These are phyloP conservation scores for Micropoecilia bifurca DNA, from an alignment of 2,797 vertebrate genomes.

Conservation along the genomic window DNA sequence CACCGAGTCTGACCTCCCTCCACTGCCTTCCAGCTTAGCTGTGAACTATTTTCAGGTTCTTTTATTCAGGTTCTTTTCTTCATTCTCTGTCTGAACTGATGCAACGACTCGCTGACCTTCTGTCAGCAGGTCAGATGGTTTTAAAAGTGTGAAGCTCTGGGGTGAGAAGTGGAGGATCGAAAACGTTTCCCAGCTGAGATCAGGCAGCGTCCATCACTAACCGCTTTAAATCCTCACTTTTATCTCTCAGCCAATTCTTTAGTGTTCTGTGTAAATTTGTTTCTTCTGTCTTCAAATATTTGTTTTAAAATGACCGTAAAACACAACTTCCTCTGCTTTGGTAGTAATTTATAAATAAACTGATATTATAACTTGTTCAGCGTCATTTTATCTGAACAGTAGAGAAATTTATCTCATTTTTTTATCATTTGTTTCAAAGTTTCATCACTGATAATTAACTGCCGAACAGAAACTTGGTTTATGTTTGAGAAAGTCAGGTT, in stretches of 20 bases:
- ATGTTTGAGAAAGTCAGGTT: not conserved
- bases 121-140: not conserved
- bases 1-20: not conserved
- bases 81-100: not conserved
- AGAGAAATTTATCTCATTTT: not conserved
- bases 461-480: not conserved
- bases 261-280: not conserved
- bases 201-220: not conserved
- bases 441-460: not conserved
- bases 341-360: not conserved
- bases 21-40: not conserved
- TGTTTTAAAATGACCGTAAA: not conserved
- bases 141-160: not conserved
- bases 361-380: not conserved
- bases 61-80: not conserved
- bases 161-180: not conserved
- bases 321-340: not conserved
- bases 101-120: not conserved
- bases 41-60: not conserved
- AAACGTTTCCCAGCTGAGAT: not conserved
- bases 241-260: not conserved
- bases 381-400: not conserved
- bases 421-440: not conserved
- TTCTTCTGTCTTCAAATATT: not conserved
- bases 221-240: not conserved